These are phyloP conservation scores for Scaptomyza caliginosa DNA, from an alignment of 2,888 invertebrate species.

Conservation along the genomic window DNA sequence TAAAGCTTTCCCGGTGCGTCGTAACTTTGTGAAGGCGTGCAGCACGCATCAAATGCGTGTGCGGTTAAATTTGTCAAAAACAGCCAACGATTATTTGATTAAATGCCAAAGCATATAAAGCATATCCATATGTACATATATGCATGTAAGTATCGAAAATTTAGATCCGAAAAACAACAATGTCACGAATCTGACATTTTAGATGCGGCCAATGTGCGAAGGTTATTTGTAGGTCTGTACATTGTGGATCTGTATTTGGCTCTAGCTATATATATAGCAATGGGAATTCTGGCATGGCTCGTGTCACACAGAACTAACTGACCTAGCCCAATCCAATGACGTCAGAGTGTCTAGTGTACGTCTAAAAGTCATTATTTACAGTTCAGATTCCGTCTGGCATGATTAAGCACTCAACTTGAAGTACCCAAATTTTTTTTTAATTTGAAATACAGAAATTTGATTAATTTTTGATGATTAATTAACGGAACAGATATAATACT, in stretches of 20 bases:
- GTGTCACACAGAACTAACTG: slow-evolving; percentile 46
- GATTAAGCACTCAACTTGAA: too few relatives aligned
- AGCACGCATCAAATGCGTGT: slow-evolving; percentile 58
- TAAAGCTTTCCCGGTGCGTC: slow-evolving; percentile 7
- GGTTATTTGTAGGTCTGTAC: slow-evolving; percentile 71
- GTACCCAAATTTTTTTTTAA: too few relatives aligned
- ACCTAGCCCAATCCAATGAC: slow-evolving; percentile 59
- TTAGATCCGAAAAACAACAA: slow-evolving; percentile 7
- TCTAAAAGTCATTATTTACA: too few relatives aligned
- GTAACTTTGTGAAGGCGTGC: slow-evolving; percentile 33
- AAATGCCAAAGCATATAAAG: not conserved
- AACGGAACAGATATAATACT: too few relatives aligned
- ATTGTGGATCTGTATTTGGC: slow-evolving; percentile 36
- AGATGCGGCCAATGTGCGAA: slow-evolving; percentile 28
- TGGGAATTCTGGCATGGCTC: slow-evolving; percentile 27
- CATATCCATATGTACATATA: not conserved
- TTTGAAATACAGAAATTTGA: too few relatives aligned
- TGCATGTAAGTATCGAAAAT: not conserved
- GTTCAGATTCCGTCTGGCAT: too few relatives aligned
- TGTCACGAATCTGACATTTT: not conserved
- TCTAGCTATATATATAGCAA: slow-evolving; percentile 58
- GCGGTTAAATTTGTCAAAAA: not conserved
- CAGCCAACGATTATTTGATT: slow-evolving; percentile 1
- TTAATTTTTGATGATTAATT: too few relatives aligned
- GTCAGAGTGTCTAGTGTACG: slow-evolving; percentile 28